Conservation (phyloP, 2,113 vertebrate genomes). For the Lophochroa leadbeateri region DNA sequence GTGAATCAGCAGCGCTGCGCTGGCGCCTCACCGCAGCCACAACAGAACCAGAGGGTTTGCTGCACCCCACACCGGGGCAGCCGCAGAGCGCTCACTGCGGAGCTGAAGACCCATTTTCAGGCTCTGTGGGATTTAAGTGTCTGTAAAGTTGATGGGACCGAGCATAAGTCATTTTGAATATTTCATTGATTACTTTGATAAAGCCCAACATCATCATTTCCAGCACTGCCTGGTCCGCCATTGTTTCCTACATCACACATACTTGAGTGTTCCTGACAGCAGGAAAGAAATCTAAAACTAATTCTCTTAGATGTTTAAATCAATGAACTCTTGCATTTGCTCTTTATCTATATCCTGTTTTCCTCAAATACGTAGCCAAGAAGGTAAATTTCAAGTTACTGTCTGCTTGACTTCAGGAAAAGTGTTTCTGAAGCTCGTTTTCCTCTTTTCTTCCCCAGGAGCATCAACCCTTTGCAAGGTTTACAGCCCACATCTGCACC, state of each 20-base stretch:
- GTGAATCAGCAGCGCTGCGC: background rate
- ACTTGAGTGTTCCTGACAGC: background rate
- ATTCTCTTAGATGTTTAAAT: background rate
- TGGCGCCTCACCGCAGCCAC: background rate
- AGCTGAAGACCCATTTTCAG: background rate
- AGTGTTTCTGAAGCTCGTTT: background rate
- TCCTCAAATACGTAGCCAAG: background rate
- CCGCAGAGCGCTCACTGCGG: background rate
- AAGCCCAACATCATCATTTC: background rate
- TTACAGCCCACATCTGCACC: background rate
- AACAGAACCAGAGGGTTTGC: background rate
- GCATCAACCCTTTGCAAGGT: background rate
- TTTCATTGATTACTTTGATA: background rate
- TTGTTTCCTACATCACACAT: too few species aligned
- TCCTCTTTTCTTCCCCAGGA: background rate
- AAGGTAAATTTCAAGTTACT: background rate
- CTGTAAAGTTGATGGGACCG: background rate
- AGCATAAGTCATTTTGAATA: background rate
- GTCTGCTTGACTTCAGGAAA: background rate
- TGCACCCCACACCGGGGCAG: background rate
- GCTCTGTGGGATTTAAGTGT: background rate
- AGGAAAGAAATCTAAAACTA: background rate
- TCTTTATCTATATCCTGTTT: background rate
- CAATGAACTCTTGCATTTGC: background rate
- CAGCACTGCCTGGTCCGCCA: background rate